A percentile compares a stretch with the other conserved stretches of the same genome.
These are phyloP conservation scores for Stegodyphus mimosarum DNA, from an alignment of 1,140 invertebrate genomes.

Conservation along the genomic window DNA sequence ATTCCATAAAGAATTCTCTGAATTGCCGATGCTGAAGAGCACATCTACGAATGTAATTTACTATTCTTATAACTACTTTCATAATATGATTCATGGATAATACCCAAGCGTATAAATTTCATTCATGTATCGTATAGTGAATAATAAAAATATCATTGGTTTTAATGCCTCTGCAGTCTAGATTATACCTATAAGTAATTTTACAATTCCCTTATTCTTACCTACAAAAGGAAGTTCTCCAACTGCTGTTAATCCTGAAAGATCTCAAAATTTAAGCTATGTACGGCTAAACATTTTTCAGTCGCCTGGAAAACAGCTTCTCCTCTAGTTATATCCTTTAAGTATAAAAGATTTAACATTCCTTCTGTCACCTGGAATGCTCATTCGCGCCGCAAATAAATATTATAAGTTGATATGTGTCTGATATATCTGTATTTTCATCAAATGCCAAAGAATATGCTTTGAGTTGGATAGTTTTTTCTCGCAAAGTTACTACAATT, in stretches of 20 bases:
- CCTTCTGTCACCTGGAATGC: neutral
- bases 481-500: no score
- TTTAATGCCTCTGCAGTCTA: neutral
- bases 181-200: neutral
- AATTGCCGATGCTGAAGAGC: neutral
- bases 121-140: neutral
- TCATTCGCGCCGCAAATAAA: no score
- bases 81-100: slow-evolving; percentile 12
- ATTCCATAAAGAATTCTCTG: neutral
- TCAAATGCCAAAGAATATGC: no score
- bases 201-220: neutral
- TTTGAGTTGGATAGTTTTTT: no score
- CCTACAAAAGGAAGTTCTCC: neutral
- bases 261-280: neutral
- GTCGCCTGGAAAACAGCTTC: neutral
- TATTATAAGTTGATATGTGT: no score
- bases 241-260: slow-evolving; percentile 1
- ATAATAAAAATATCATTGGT: slow-evolving; percentile 10
- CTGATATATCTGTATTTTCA: no score
- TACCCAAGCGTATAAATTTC: slow-evolving; percentile 9
- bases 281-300: neutral
- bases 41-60: neutral
- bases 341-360: slow-evolving; percentile 15
- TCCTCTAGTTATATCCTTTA: slow-evolving; percentile 1
- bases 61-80: neutral